These are phyloP conservation scores for Daktulosphaira vitifoliae DNA, from an alignment of 1,140 invertebrate genomes.

Conservation along the genomic window DNA sequence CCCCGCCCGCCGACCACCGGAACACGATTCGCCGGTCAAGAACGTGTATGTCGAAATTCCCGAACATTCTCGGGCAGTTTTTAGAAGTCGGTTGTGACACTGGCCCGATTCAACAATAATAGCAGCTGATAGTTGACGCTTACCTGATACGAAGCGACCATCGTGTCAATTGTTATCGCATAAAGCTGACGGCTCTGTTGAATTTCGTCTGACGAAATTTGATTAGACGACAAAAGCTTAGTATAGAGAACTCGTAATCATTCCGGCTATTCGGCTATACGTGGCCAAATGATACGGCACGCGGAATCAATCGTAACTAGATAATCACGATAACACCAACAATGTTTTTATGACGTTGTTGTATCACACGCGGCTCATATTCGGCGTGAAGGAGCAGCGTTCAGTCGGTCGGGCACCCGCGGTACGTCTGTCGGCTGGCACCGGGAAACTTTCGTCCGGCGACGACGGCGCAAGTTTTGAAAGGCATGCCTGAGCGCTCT, in stretches of 20 bases:
- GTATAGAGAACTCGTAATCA: too few relatives aligned
- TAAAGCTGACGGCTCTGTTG: not conserved
- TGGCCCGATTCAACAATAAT: too few relatives aligned
- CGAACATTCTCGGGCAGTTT: too few relatives aligned
- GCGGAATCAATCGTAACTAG: not conserved
- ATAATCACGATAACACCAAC: not conserved
- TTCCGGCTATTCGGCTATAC: too few relatives aligned
- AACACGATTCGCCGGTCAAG: not conserved
- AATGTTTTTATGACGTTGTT: too few relatives aligned
- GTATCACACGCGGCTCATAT: not conserved
- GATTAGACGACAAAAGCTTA: not conserved
- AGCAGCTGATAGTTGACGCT: not conserved
- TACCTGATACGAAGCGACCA: not conserved
- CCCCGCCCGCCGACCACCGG: not conserved
- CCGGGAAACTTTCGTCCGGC: slow-evolving; percentile 16
- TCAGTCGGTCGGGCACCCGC: slow-evolving; percentile 2
- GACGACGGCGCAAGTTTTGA: slow-evolving; percentile 17
- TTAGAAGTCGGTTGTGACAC: too few relatives aligned
- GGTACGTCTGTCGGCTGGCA: slow-evolving; percentile 13
- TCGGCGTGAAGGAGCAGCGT: not conserved
- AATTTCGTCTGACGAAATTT: not conserved
- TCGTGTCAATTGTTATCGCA: not conserved
- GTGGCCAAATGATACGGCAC: not conserved
- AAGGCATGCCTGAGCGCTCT: not conserved
- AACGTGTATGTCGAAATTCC: too few relatives aligned